Conservation (phyloP, 2,113 vertebrate genomes). For the Sylvicapra grimmia region DNA sequence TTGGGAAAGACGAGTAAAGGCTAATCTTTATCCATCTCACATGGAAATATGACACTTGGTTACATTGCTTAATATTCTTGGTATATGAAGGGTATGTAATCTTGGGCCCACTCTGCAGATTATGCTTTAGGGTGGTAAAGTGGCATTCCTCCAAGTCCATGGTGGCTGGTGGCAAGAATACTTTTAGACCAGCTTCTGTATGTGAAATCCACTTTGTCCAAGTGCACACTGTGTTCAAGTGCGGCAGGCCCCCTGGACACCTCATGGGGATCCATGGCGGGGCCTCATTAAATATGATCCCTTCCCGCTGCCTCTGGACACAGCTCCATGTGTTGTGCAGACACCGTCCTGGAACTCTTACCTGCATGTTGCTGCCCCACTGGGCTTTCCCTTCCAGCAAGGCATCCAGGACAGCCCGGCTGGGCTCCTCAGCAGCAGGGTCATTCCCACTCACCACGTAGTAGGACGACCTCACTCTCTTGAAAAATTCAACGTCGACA, state of each 20-base stretch:
- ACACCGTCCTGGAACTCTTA: conserved; percentile 58
- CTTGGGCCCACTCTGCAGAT: not conserved
- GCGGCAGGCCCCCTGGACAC: not conserved
- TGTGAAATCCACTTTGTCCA: not conserved
- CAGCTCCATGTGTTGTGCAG: not conserved
- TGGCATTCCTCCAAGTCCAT: not conserved
- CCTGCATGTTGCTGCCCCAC: conserved; percentile 95
- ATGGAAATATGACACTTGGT: not conserved
- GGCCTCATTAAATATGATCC: not conserved
- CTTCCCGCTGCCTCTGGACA: not conserved
- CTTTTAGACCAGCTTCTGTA: not conserved
- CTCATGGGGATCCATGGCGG: not conserved
- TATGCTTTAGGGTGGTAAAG: not conserved
- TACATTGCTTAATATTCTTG: not conserved
- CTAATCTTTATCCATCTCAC: not conserved
- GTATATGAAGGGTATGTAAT: not conserved
- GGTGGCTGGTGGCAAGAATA: not conserved
- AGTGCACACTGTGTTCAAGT: not conserved
- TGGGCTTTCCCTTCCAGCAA: conserved; percentile 94
- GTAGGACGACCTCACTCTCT: conserved; percentile 93
- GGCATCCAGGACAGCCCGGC: conserved; percentile 91
- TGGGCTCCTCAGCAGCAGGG: conserved; percentile 90
- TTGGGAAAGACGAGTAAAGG: not conserved
- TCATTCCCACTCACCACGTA: conserved; percentile 98
- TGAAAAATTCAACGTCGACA: conserved; percentile 95